phyloP scores from a whole-genome alignment of 2,797 vertebrate genomes.

The Tinamus major region DNA sequence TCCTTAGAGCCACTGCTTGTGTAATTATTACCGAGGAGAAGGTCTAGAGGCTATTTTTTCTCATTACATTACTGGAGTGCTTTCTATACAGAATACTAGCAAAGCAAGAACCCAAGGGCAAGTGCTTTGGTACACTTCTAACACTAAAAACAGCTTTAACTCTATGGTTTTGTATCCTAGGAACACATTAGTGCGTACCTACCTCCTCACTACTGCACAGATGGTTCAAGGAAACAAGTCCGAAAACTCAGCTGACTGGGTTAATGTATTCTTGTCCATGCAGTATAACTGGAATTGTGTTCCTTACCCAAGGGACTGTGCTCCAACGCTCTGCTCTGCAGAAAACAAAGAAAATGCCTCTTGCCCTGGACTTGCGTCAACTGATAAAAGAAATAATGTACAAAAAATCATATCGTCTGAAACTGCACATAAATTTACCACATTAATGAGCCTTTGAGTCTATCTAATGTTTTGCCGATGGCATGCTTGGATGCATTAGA shows the following conservation, averaged over 20 bases:
- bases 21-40: slow-evolving; percentile 27
- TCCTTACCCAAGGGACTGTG: not conserved
- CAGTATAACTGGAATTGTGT: not conserved
- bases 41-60: not conserved
- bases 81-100: not conserved
- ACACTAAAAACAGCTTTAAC: not conserved
- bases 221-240: not conserved
- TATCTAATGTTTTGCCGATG: not conserved
- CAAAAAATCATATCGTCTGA: not conserved
- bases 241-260: not conserved
- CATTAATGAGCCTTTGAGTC: not conserved
- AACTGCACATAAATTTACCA: not conserved
- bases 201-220: not conserved
- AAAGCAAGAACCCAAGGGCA: not conserved
- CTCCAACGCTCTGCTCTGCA: not conserved
- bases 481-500: not conserved
- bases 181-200: not conserved
- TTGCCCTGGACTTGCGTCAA: not conserved
- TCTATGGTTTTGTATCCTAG: not conserved
- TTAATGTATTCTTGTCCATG: not conserved
- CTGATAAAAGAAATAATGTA: not conserved
- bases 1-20: not conserved
- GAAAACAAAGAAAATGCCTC: not conserved
- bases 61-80: not conserved
- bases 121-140: not conserved